phyloP scores from a whole-genome alignment of 2,113 vertebrate species.

The Cisticola juncidis region DNA sequence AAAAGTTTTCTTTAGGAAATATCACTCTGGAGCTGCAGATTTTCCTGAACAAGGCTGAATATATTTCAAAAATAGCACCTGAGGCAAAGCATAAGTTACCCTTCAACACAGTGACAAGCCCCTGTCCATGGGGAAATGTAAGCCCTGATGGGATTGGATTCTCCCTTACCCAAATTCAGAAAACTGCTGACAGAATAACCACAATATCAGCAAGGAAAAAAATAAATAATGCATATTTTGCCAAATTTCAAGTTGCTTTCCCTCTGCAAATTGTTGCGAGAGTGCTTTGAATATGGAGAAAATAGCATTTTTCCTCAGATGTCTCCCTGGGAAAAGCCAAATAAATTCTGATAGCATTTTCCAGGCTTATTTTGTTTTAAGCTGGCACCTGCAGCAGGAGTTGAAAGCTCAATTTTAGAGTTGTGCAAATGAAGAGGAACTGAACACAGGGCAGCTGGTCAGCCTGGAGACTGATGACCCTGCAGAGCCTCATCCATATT shows the following conservation, averaged over 20 bases:
- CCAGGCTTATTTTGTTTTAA: background rate
- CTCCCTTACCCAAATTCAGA: background rate
- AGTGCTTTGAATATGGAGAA: background rate
- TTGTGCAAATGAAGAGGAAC: background rate
- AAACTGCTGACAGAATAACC: background rate
- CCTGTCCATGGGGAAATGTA: accelerated
- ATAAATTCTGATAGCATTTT: background rate
- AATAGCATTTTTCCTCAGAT: background rate
- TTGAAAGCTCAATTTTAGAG: background rate
- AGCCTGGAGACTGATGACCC: background rate
- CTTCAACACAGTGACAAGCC: background rate
- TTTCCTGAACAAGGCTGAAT: background rate
- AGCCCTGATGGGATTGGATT: accelerated
- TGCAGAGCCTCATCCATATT: accelerated
- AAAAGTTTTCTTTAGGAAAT: background rate
- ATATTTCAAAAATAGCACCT: background rate
- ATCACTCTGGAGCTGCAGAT: background rate
- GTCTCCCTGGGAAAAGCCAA: background rate
- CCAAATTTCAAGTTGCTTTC: background rate
- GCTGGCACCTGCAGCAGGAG: background rate
- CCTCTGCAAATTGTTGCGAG: background rate
- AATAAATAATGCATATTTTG: background rate
- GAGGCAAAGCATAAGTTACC: background rate
- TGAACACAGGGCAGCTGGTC: background rate
- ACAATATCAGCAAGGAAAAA: background rate